Conservation (phyloP, 1,140 invertebrate genomes). For the Zaprionus camerounensis region DNA sequence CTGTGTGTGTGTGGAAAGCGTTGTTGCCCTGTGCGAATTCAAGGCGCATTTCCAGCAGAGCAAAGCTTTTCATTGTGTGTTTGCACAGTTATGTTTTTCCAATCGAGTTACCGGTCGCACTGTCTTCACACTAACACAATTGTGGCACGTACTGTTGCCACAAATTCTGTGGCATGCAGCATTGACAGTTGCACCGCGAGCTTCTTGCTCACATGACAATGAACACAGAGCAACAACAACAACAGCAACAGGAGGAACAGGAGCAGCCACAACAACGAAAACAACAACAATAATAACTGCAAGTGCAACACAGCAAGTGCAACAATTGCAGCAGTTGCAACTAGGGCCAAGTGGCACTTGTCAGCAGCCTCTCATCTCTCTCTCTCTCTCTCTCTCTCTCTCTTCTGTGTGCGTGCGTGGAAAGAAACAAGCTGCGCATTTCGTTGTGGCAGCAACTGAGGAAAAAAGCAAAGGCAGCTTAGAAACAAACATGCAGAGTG, state of each 20-base stretch:
- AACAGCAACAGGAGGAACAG: neutral
- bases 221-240: neutral
- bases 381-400: neutral
- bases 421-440: slow-evolving; percentile 17
- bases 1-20: slow-evolving; percentile 28
- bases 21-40: neutral
- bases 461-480: neutral
- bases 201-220: slow-evolving; percentile 13
- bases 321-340: slow-evolving; percentile 18
- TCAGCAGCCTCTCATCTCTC: slow-evolving; percentile 16
- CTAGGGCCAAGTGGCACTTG: slow-evolving; percentile 40
- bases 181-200: slow-evolving; percentile 9
- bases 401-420: neutral
- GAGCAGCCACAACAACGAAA: neutral
- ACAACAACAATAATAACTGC: slow-evolving; percentile 10
- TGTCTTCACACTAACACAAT: slow-evolving; percentile 5
- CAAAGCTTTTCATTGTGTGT: neutral
- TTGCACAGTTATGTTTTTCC: slow-evolving; percentile 1
- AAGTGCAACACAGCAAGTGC: neutral
- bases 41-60: slow-evolving; percentile 3
- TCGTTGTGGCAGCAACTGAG: neutral
- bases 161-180: slow-evolving; percentile 17
- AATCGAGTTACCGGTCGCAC: neutral
- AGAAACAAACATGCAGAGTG: slow-evolving; percentile 9
- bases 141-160: slow-evolving; percentile 19